These are phyloP conservation scores for Parthenolecanium corni DNA, from an alignment of 2,888 invertebrate genomes.

Conservation along the genomic window DNA sequence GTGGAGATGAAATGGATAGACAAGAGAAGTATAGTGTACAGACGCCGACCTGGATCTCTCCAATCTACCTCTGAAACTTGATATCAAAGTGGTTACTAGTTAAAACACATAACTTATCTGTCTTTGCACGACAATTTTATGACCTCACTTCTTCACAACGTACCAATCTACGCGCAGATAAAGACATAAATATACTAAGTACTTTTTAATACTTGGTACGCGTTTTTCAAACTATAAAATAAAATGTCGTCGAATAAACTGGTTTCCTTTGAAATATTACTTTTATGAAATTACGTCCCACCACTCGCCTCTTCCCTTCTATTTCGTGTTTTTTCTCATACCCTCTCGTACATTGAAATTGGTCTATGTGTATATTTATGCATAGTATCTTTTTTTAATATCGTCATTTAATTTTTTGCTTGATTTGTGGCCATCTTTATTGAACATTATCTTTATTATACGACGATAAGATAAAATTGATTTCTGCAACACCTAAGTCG, in stretches of 20 bases:
- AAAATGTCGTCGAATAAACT: constrained; percentile 25
- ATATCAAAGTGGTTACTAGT: constrained; percentile 27
- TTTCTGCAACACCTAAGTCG: too few species aligned
- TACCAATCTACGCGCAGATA: constrained; percentile 21
- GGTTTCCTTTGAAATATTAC: constrained; percentile 27
- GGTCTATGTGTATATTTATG: background rate
- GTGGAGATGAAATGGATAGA: constrained; percentile 26
- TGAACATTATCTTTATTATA: too few species aligned
- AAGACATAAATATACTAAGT: constrained; percentile 27
- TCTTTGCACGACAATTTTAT: constrained; percentile 27
- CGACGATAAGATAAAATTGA: too few species aligned
- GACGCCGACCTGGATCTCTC: constrained; percentile 25
- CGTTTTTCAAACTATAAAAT: constrained; percentile 23
- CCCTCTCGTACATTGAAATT: background rate
- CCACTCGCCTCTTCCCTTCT: background rate
- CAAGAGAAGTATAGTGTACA: constrained; percentile 7
- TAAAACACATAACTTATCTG: constrained; percentile 26
- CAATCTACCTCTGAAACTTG: constrained; percentile 23
- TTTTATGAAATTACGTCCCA: constrained; percentile 21
- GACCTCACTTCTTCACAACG: constrained; percentile 17
- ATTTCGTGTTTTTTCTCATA: background rate
- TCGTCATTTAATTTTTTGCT: background rate
- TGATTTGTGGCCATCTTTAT: too few species aligned
- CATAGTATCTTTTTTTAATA: background rate
- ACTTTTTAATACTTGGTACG: constrained; percentile 24